These are phyloP conservation scores for Lerista edwardsae DNA, from an alignment of 2,797 vertebrate genomes.

Conservation along the genomic window DNA sequence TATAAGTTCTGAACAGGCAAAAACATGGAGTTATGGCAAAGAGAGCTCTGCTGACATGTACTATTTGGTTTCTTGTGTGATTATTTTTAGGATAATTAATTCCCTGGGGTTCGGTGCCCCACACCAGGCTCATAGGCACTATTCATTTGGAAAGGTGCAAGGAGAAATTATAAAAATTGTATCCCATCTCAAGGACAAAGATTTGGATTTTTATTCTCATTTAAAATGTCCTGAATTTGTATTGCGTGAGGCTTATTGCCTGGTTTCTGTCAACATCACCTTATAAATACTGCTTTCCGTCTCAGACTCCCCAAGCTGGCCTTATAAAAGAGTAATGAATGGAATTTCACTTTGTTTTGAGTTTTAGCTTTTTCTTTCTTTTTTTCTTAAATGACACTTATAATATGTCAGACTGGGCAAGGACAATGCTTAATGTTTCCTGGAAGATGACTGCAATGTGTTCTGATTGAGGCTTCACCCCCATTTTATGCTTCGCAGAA, in stretches of 20 bases:
- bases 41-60: conserved; percentile 62
- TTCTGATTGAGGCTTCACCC: neutral
- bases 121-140: conserved; percentile 33
- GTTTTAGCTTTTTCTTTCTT: conserved; percentile 8
- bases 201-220: neutral
- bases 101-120: conserved; percentile 55
- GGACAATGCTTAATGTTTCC: conserved; percentile 6
- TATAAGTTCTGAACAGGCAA: conserved; percentile 58
- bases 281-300: conserved; percentile 44
- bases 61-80: conserved; percentile 58
- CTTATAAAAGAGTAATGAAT: conserved; percentile 21
- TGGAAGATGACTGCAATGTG: neutral
- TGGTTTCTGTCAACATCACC: conserved; percentile 43
- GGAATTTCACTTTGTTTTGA: conserved; percentile 54
- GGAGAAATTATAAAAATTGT: conserved; percentile 43
- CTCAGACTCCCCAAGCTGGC: conserved; percentile 30
- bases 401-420: conserved; percentile 20
- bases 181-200: neutral
- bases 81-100: conserved; percentile 46
- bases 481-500: neutral
- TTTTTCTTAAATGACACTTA: neutral
- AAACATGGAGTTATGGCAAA: conserved; percentile 39
- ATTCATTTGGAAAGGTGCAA: conserved; percentile 33
- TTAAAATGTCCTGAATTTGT: conserved; percentile 18
- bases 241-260: conserved; percentile 33